Evolutionary conservation across 1,140 invertebrate genomes (phyloP), one percentile per base, ranked within the genome.

Genomic region (Tenebrio molitor): DNA sequence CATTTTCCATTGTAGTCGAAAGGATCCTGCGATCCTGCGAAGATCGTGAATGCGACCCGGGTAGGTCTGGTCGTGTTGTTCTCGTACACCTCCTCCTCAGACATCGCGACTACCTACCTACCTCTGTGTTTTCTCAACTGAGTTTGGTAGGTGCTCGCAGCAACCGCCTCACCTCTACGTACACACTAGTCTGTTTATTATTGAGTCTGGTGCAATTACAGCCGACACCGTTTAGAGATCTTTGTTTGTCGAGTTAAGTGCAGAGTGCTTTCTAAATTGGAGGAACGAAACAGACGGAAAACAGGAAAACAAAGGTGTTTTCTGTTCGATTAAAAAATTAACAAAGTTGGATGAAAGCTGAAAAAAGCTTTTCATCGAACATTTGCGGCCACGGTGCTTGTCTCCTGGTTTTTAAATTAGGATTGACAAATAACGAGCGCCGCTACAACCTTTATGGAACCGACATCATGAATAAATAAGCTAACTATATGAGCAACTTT

Each of bases 151-250:
- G 44, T 50, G 44, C 44, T 50, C 21, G 19, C 6, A 19, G 36
- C 12, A 41, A n/a, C n/a, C 21, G 44, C 44, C 44, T 15, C 21
- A 50, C 44, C 44, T 50, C 2, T 8, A 29, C 25, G 8, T 8
- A 29, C 25, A 29, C 25, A 29, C 50, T 14, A 21, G 50, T 58
- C 50, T 58, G 50, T 58, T 58, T 58, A 29, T 58, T 58, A 58
- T 58, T 29, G 50, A 58, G 50, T 58, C 50, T 25, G 50, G n/a
- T 50, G 44, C 44, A 50, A 50, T 50, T 50, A 50, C 44, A 50
- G 44, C 44, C 44, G 50, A 58, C 50, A 29, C 50, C 21, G 21
- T 58, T 58, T 29, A 58, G 15, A 14, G 50, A 25, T 58, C 50
- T 58, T 29, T 29, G 50, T 50, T 50, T 50, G 44, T n/a, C 44